Base-by-base conservation (phyloP, 1,140 invertebrate species). In the Lasioglossum baleicum region DNA sequence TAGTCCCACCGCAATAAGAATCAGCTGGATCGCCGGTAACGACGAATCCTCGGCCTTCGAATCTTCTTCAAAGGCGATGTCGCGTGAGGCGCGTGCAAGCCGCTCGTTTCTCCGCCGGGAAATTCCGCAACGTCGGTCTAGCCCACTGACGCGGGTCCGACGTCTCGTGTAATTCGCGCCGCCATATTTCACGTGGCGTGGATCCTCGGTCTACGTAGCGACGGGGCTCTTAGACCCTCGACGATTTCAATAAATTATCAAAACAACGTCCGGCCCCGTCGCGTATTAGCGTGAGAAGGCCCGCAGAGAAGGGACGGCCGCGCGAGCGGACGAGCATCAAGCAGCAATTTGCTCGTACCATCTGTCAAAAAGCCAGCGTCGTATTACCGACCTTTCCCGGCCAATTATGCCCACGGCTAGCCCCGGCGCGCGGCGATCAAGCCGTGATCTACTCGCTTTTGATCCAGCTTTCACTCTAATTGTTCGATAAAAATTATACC, bases 281-380 rank as follows among this genome's bases (percentile, higher is more conserved):
- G 72, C 71, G 89, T 81, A 81, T 85, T 87, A 89, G 82, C 79
- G 81, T 80, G 80, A 86, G 86, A 90, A 87, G 71, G 77, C 67
- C 75, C 65, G 74, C 2, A 8, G 63, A 20, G 35, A 35, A 35
- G 3, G 35, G 35, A 35, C 35, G 35, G 35, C 35, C 35, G 35
- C 13, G 8, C 51, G 31, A 84, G 71, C 17, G 11, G 78, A 75
- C 58, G 77, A 85, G 86, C 84, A 88, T 91, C 86, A 88, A 90
- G 72, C 81, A 77, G 83, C 87, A 92, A 92, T 92, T 93, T 93
- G 85, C 88, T 83, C 85, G 81, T 78, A 87, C 88, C 90, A 90
- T 92, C 90, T 91, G 91, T 92, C 91, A 92, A 91, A 91, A 90
- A 53, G 15, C 76, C 83, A 63, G 83, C 66, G 56, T 69, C 77